These are phyloP conservation scores for Scarus forsteni DNA, from an alignment of 2,797 vertebrate species.

Conservation along the genomic window DNA sequence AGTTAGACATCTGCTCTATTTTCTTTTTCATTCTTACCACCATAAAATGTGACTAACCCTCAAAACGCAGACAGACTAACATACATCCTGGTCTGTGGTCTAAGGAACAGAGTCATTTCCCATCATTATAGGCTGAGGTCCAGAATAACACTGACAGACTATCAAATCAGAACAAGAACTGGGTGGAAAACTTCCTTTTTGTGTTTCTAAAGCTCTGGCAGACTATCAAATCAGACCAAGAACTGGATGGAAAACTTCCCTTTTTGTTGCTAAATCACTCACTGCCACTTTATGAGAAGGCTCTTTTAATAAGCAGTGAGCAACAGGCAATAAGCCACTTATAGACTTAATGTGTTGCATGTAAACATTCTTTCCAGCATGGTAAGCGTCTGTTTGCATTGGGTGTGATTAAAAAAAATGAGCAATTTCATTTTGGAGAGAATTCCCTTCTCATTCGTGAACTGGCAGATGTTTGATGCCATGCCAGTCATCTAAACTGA, in stretches of 20 bases:
- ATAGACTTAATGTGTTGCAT: too few relatives aligned
- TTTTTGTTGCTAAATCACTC: not conserved
- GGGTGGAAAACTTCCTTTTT: not conserved
- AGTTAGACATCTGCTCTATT: conserved; percentile 29
- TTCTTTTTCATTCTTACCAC: conserved; percentile 20
- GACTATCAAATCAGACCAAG: conserved; percentile 13
- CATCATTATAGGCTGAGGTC: conserved; percentile 31
- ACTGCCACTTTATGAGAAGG: not conserved
- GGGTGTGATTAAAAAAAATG: too few relatives aligned
- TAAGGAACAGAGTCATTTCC: conserved; percentile 69
- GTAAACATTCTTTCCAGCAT: too few relatives aligned
- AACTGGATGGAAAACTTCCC: not conserved
- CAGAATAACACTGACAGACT: conserved; percentile 27
- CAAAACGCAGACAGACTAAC: conserved; percentile 19
- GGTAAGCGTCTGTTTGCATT: too few relatives aligned
- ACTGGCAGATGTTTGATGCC: too few relatives aligned
- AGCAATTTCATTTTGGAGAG: too few relatives aligned
- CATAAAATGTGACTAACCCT: conserved; percentile 28
- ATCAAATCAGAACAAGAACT: conserved; percentile 3
- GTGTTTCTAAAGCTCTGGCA: conserved; percentile 12
- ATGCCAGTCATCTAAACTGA: too few relatives aligned
- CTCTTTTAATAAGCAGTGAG: too few relatives aligned
- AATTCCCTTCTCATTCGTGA: too few relatives aligned
- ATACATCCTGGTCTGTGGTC: conserved; percentile 57
- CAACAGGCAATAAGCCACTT: too few relatives aligned